These are phyloP conservation scores for Rhabdornis inornatus DNA, from an alignment of 2,113 vertebrate species.

Conservation along the genomic window DNA sequence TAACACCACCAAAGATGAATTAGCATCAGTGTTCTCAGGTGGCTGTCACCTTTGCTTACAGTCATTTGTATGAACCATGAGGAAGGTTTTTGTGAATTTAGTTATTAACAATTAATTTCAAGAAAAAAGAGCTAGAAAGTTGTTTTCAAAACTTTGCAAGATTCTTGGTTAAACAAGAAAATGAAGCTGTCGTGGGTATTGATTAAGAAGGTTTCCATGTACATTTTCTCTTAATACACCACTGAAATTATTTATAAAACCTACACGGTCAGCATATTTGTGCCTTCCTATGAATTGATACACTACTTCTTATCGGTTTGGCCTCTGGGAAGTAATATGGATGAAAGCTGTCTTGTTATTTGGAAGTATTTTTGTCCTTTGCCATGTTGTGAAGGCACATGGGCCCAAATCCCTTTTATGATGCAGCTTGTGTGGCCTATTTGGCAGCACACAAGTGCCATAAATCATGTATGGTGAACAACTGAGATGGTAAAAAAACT, in stretches of 20 bases:
- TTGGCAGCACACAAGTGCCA: neutral
- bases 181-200: neutral
- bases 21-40: neutral
- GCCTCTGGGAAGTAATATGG: neutral
- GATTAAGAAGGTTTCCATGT: neutral
- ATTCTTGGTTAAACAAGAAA: neutral
- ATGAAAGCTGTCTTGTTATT: neutral
- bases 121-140: neutral
- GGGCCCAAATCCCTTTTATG: neutral
- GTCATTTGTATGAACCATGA: neutral
- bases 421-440: neutral
- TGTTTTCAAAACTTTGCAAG: neutral
- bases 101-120: neutral
- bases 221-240: neutral
- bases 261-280: neutral
- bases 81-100: neutral
- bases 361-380: neutral
- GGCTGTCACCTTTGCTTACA: conserved; percentile 11
- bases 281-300: neutral
- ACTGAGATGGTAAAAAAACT: neutral
- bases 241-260: neutral
- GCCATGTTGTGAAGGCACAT: neutral
- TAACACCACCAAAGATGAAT: conserved; percentile 3
- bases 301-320: neutral
- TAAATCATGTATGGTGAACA: neutral